A percentile compares a stretch with the other conserved stretches of the same genome.
phyloP scores from a whole-genome alignment of 2,113 vertebrate genomes.

The Poecile atricapillus region DNA sequence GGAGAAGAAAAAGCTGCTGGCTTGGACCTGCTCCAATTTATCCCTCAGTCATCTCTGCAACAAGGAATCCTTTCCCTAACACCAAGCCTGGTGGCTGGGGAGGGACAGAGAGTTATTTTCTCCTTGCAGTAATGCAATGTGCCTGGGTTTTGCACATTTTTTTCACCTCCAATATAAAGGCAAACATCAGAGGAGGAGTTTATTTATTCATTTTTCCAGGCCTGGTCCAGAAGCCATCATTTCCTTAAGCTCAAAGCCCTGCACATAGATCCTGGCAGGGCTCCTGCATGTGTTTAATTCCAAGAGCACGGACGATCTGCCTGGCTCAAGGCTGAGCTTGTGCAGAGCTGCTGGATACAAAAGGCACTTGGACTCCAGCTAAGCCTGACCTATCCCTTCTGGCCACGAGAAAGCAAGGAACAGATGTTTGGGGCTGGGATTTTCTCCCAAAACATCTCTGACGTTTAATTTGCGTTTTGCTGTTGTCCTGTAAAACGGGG shows the following conservation, averaged over 20 bases:
- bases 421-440: background rate
- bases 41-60: background rate
- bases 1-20: background rate
- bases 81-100: background rate
- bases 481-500: accelerated
- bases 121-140: background rate
- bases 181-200: background rate
- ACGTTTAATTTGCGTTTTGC: background rate
- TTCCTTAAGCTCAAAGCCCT: background rate
- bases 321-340: background rate
- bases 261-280: accelerated
- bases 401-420: background rate
- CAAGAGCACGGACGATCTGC: background rate
- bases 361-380: background rate
- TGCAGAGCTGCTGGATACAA: background rate
- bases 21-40: background rate
- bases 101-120: background rate
- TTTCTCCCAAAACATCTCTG: background rate
- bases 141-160: background rate
- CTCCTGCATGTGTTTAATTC: background rate
- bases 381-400: background rate
- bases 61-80: background rate
- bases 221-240: background rate
- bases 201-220: background rate
- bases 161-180: background rate